phyloP scores from a whole-genome alignment of 2,113 vertebrate species.

The Atractosteus spatula region DNA sequence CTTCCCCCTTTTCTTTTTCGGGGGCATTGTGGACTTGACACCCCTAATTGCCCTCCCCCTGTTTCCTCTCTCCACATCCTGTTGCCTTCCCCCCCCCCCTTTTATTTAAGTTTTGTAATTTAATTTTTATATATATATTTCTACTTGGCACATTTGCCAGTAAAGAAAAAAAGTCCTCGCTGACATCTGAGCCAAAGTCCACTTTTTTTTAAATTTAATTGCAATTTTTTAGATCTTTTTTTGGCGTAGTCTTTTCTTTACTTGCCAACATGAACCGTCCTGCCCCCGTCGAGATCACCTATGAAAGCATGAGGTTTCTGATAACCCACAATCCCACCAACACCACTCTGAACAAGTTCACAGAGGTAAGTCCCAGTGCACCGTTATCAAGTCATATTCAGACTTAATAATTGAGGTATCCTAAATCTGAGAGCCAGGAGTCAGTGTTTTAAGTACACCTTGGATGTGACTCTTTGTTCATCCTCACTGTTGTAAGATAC shows the following conservation, averaged over 20 bases:
- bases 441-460: too few species aligned
- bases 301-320: slow-evolving; percentile 93
- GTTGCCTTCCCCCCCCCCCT: background rate
- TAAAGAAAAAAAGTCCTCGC: slow-evolving; percentile 46
- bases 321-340: slow-evolving; percentile 99
- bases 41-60: background rate
- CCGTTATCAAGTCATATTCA: background rate
- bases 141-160: background rate
- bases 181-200: slow-evolving; percentile 71
- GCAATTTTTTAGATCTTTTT: slow-evolving; percentile 71
- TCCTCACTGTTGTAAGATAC: too few species aligned
- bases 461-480: too few species aligned
- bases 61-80: slow-evolving; percentile 42
- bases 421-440: too few species aligned
- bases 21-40: slow-evolving; percentile 57
- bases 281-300: slow-evolving; percentile 94
- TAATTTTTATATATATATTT: background rate
- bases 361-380: slow-evolving; percentile 75
- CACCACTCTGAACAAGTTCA: slow-evolving; percentile 96
- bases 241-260: slow-evolving; percentile 40
- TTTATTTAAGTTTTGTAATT: slow-evolving; percentile 23
- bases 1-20: slow-evolving; percentile 43
- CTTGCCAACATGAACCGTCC: slow-evolving; percentile 99
- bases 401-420: too few species aligned
- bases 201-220: slow-evolving; percentile 25